phyloP scores from a whole-genome alignment of 2,888 invertebrate species.

The Drosophila merina region DNA sequence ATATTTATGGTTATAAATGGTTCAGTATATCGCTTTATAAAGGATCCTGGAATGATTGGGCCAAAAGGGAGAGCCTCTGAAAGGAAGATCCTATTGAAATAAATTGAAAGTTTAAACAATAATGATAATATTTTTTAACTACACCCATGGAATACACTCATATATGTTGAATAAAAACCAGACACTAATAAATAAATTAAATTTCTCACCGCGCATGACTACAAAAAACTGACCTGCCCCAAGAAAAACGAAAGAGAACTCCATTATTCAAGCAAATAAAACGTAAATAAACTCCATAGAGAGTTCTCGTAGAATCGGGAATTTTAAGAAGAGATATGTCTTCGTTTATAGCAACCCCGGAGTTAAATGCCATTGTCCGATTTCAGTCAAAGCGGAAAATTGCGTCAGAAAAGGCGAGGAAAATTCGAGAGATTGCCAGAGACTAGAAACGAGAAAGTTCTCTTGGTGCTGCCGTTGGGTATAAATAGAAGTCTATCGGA shows the following conservation, averaged over 20 bases:
- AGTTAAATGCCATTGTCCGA: constrained; percentile 30
- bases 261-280: not conserved
- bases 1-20: constrained; percentile 4
- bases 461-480: constrained; percentile 3
- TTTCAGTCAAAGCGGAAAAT: constrained; percentile 32
- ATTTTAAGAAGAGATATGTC: not conserved
- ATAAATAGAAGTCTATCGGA: constrained; percentile 54
- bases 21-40: constrained; percentile 56
- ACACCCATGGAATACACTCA: constrained; percentile 1
- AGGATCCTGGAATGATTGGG: constrained; percentile 69
- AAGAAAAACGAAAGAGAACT: constrained; percentile 9
- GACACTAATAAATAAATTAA: not conserved
- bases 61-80: constrained; percentile 55
- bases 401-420: constrained; percentile 55
- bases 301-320: constrained; percentile 26
- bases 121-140: not conserved
- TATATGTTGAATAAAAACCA: not conserved
- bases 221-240: constrained; percentile 40
- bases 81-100: not conserved
- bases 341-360: constrained; percentile 1
- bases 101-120: not conserved
- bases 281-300: constrained; percentile 12
- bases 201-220: constrained; percentile 16
- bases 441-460: constrained; percentile 30
- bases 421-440: constrained; percentile 47